Base-by-base conservation (phyloP, 1,140 invertebrate genomes). In the Chrysopa pallens region DNA sequence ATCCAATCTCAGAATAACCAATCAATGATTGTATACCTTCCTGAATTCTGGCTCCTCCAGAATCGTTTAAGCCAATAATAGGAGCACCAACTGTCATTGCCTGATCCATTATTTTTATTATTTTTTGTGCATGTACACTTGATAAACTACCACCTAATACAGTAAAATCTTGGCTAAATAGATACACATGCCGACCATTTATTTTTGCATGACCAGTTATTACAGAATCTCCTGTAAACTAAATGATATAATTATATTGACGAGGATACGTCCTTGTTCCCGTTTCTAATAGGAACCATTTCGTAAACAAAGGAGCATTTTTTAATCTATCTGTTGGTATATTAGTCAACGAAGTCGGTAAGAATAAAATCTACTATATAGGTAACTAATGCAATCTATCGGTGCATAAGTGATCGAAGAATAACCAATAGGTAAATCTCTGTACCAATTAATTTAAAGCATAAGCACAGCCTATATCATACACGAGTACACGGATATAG, bases 121-220 rank as follows among this genome's bases (percentile, higher is more conserved):
- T 70, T 60, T 82, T 82, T 52, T 73, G 73, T 6, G 79, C 75
- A 64, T 82, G 78, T 37, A 73, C 68, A 42, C 66, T 73, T 12
- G 76, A 79, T 27, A 82, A 60, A 54, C 74, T 77, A 11, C 78
- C 78, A 44, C 78, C 79, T 64, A 79, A 82, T 6, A 82, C 78
- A 36, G 78, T 82, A 50, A 80, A 80, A 60, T 82, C 78, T 63
- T 79, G 76, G 53, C 74, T 78, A 52, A 80, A 83, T 17, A 83
- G 56, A 57, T 75, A 83, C 6, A 69, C 66, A n/a, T 66, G 59
- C 36, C 76, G 58, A 8, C 79, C 80, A 59, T 75, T 69, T 39
- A 83, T 75, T 23, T 68, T 54, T n/a, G 77, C 76, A 53, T 76
- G 67, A 2, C 80, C 80, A 29, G 78, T 83, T 6, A 83, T 67